Conservation (phyloP, 2,888 invertebrate genomes). For the Folsomia candida region DNA sequence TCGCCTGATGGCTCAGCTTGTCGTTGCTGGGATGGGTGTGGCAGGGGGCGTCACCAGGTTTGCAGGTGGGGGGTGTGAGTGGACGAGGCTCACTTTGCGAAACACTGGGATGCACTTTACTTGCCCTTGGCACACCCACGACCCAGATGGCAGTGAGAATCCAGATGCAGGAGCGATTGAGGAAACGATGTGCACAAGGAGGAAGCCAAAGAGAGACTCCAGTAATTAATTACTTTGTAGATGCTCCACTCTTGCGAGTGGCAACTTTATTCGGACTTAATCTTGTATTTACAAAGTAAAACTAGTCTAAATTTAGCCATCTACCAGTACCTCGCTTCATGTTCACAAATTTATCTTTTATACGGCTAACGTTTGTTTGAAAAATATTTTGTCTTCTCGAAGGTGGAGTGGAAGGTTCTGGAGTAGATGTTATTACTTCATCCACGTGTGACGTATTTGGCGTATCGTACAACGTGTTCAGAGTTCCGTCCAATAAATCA, state of each 20-base stretch:
- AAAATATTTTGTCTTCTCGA: not conserved
- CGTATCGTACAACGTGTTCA: not conserved
- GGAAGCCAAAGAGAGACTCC: not conserved
- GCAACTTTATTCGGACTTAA: not conserved
- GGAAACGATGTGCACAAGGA: too few species aligned
- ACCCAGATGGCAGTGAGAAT: too few species aligned
- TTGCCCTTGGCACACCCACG: too few species aligned
- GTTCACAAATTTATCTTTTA: not conserved
- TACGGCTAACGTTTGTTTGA: not conserved
- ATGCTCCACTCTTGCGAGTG: not conserved
- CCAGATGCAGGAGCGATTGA: too few species aligned
- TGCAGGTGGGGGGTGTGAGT: too few species aligned
- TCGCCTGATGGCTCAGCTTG: too few species aligned
- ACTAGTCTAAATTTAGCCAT: not conserved
- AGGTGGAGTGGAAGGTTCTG: not conserved
- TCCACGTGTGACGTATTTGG: not conserved
- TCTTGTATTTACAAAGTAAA: not conserved
- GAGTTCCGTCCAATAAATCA: not conserved
- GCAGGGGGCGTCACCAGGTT: too few species aligned
- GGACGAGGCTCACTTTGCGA: too few species aligned
- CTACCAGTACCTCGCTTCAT: not conserved
- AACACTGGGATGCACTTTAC: too few species aligned
- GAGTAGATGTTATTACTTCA: not conserved
- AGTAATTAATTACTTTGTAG: not conserved
- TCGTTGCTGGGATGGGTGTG: too few species aligned